phyloP scores from a whole-genome alignment of 2,113 vertebrate genomes.

The Rhea americana region DNA sequence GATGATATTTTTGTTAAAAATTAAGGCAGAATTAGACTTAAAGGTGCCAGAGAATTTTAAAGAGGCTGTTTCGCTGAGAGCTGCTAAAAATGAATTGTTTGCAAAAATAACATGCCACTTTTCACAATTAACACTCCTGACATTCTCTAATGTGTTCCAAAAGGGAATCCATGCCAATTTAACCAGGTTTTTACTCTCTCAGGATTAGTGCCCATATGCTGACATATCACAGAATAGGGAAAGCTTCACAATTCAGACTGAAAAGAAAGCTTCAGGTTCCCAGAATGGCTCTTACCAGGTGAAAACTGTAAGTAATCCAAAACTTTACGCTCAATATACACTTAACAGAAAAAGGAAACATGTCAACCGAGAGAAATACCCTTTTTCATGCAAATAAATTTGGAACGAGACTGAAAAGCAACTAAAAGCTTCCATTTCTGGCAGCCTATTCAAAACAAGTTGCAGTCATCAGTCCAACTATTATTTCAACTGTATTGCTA shows the following conservation, averaged over 20 bases:
- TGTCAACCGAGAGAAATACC: neutral
- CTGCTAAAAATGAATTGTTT: neutral
- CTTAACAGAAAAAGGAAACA: neutral
- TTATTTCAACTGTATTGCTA: too few relatives aligned
- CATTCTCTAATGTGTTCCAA: neutral
- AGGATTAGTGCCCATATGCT: neutral
- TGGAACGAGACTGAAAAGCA: neutral
- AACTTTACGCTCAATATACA: accelerated
- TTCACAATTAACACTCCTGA: neutral
- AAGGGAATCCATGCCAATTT: neutral
- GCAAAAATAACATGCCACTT: neutral
- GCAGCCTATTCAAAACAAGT: neutral
- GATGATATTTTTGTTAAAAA: neutral
- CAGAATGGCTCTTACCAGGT: neutral
- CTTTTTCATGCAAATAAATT: neutral
- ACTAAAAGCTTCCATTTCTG: neutral
- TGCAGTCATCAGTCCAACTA: neutral
- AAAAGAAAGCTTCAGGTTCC: neutral
- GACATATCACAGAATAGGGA: neutral
- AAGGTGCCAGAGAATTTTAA: neutral
- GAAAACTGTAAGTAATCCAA: neutral
- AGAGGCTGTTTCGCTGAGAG: neutral
- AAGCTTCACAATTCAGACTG: neutral
- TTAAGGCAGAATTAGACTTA: neutral
- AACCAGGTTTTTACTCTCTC: neutral